Evolutionary conservation across 2,888 invertebrate species (phyloP), one percentile per base, ranked within the genome.

Genomic region (Caenorhabditis sp.): DNA sequence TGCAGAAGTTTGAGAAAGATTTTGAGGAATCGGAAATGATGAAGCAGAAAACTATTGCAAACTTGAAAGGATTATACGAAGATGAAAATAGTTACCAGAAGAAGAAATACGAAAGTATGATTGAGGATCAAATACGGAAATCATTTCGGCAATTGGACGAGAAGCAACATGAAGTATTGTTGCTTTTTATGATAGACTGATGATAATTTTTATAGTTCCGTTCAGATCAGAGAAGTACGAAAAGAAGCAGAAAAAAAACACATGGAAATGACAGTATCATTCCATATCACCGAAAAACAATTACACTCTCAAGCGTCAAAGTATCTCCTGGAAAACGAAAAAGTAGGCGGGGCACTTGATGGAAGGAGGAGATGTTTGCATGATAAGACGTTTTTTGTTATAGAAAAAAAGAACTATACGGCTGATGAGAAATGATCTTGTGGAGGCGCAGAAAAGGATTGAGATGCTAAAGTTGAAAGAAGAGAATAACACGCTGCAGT

Each of bases 101-200:
- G 35, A 63, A 41, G 15, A 76, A 70, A 56, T 78, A 72, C 30
- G 80, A 80, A 52, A 63, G 50, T 15, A 75, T 76, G 72, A 65
- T 78, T 50, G 73, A 78, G 46, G 80, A 78, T 41, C 78, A 78
- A 41, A 80, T 78, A 35, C 63, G 53, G 45, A 80, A 78, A 39
- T 75, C 65, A 22, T 50, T 80, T 15, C 59, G 72, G 24, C 61
- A 76, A 52, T 32, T 76, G 46, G 73, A 80, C 22, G 76, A 78
- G 27, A 72, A 78, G 30, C 41, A 74, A 7, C 53, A 50, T 30
- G 77, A 73, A 45, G 78, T 80, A n/a, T n/a, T n/a, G n/a, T n/a
- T n/a, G n/a, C n/a, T n/a, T n/a, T n/a, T n/a, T n/a, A n/a, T n/a
- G n/a, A n/a, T n/a, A n/a, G n/a, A n/a, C n/a, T n/a, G n/a, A n/a